Evolutionary conservation across 2,888 invertebrate genomes (phyloP), one percentile per base, ranked within the genome.

Genomic region (Epiperipatus broadwayi): DNA sequence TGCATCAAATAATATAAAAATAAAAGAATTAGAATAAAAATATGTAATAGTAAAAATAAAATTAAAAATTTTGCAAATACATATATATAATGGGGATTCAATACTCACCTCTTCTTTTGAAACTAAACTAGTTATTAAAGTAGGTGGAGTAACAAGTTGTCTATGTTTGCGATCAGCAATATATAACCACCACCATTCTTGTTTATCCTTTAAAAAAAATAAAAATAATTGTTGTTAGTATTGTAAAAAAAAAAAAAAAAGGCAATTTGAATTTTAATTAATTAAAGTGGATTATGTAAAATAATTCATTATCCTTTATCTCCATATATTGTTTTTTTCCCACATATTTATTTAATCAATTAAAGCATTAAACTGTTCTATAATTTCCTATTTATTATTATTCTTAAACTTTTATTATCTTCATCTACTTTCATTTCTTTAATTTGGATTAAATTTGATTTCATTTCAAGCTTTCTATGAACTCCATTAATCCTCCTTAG

Each of bases 101-200:
- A 37, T 10, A 7, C 21, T 30, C 46, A 91, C 75, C 66, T 85
- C 85, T 64, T 89, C 87, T 49, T 73, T 65, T 52, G 75, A 72
- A 32, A 84, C 78, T 43, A 99, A 71, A 58, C 83, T 84, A 39
- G 93, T 93, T 44, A 95, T 75, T 55, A 89, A 79, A 56, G 80
- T 78, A 29, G 95, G 93, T 48, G 84, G 78, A 35, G 93, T 85
- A 47, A 93, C 71, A 50, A 99, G 64, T 44, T 80, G 78, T 56
- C 76, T 77, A 47, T 79, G 80, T 63, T 87, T 93, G 51, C 84
- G 74, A 65, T 99, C 95, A 62, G 83, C 81, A 50, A 97, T 78
- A 60, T 95, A 97, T 47, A 93, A 78, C 93, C 95, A 99, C 95
- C 97, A 99, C 64, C 80, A 93, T 62, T 99, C 97, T 58, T 91